These are phyloP conservation scores for Sus scrofa DNA, from an alignment of 2,113 vertebrate genomes.

Conservation along the genomic window T2T-Sscrofa CM000817.6:119274001-119274500, in stretches of 20 bases:
- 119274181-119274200: conserved; percentile 63
- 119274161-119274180: conserved; percentile 71
- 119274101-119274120: background rate
- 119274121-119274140: conserved; percentile 49
- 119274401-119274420: background rate
- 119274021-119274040: background rate
- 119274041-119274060: background rate
- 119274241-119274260: conserved; percentile 76
- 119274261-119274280: conserved; percentile 79
- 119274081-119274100: background rate
- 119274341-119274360: conserved; percentile 50
- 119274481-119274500: background rate
- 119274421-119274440: background rate
- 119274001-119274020: background rate
- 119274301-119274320: conserved; percentile 53
- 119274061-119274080: background rate
- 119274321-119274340: conserved; percentile 62
- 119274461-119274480: background rate
- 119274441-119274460: background rate
- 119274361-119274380: conserved; percentile 7
- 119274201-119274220: conserved; percentile 74
- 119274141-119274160: background rate
- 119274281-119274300: conserved; percentile 54
- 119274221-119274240: conserved; percentile 9
- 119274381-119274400: background rate